Conservation (phyloP, 1,140 invertebrate genomes). For the Sesamia nonagrioides region DNA sequence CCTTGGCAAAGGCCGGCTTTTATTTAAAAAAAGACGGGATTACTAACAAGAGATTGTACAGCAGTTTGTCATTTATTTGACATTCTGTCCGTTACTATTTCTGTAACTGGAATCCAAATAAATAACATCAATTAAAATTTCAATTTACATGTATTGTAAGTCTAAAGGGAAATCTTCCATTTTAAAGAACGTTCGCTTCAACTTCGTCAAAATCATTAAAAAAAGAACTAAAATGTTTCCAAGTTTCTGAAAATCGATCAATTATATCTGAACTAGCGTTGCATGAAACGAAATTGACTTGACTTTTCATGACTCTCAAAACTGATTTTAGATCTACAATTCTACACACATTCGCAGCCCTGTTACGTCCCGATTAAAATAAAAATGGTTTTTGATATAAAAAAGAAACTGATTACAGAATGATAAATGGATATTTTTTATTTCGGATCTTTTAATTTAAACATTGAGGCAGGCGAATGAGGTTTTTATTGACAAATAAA, state of each 20-base stretch:
- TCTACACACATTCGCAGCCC: neutral
- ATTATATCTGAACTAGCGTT: neutral
- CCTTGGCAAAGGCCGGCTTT: too few species aligned
- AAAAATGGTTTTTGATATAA: neutral
- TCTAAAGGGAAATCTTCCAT: too few species aligned
- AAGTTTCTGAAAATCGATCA: neutral
- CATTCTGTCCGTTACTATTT: too few species aligned
- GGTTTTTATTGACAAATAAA: slow-evolving; percentile 2
- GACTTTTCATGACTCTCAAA: neutral
- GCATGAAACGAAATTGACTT: neutral
- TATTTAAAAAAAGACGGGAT: too few species aligned
- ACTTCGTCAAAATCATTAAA: too few species aligned
- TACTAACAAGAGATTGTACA: too few species aligned
- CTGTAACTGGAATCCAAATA: too few species aligned
- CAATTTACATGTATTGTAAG: too few species aligned
- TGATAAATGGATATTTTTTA: neutral
- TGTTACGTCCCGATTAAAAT: neutral
- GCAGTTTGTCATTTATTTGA: too few species aligned
- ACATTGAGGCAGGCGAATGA: neutral
- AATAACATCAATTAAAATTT: too few species aligned
- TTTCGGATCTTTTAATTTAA: slow-evolving; percentile 1
- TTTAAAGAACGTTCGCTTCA: too few species aligned
- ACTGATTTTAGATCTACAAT: neutral
- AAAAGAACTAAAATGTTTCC: too few species aligned
- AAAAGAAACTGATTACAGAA: neutral